These are phyloP conservation scores for Clistopyga incitator DNA, from an alignment of 2,888 invertebrate genomes.

Conservation along the genomic window DNA sequence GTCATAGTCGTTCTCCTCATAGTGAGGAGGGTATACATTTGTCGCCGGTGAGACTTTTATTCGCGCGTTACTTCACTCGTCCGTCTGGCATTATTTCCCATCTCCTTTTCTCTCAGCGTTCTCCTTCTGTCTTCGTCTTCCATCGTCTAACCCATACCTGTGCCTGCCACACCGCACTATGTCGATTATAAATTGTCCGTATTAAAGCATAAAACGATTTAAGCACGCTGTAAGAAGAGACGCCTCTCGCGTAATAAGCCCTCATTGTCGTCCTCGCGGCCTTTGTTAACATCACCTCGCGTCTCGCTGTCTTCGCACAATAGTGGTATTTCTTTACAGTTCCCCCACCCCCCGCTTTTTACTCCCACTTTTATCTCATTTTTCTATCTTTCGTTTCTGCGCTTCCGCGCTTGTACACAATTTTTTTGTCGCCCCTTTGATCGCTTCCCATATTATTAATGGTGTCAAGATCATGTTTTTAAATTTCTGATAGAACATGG, in stretches of 20 bases:
- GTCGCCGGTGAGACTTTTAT: slow-evolving; percentile 48
- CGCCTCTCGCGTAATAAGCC: slow-evolving; percentile 68
- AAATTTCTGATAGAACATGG: background rate
- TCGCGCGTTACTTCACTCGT: slow-evolving; percentile 39
- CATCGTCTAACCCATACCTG: slow-evolving; percentile 19
- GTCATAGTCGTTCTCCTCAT: slow-evolving; percentile 25
- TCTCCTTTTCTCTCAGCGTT: slow-evolving; percentile 26
- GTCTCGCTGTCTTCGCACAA: slow-evolving; percentile 43
- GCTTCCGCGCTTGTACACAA: slow-evolving; percentile 1
- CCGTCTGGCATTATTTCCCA: slow-evolving; percentile 46
- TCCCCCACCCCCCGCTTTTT: background rate
- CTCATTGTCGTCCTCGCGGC: slow-evolving; percentile 57
- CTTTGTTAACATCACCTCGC: slow-evolving; percentile 66
- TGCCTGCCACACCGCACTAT: slow-evolving; percentile 33
- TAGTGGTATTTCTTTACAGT: slow-evolving; percentile 55
- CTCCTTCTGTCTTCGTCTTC: slow-evolving; percentile 23
- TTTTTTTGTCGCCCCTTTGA: background rate
- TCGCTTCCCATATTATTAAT: background rate
- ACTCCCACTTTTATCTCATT: background rate
- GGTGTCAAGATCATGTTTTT: background rate
- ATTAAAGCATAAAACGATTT: slow-evolving; percentile 70
- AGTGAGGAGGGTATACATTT: slow-evolving; percentile 30
- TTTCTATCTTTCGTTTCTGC: slow-evolving; percentile 1
- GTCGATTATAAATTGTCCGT: slow-evolving; percentile 69
- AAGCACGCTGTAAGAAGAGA: slow-evolving; percentile 67